Percentiles rank a stretch among this genome's conserved stretches.
Evolutionary conservation across 2,888 invertebrate genomes (phyloP).

Genomic region (Belgica antarctica): DNA sequence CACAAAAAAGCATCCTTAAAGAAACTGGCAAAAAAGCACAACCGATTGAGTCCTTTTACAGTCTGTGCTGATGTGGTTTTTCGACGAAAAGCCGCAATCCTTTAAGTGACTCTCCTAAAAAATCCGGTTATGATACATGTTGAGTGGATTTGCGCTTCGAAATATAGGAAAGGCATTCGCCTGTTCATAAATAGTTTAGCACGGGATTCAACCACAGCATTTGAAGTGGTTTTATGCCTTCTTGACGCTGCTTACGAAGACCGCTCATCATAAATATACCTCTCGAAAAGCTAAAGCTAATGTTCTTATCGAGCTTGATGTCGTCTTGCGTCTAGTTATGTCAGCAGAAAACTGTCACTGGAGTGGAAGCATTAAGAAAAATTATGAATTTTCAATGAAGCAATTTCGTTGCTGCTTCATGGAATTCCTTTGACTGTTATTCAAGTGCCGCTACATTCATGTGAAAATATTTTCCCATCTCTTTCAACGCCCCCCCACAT

Average conservation of each 20-base stretch:
- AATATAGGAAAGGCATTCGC: neutral
- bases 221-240: neutral
- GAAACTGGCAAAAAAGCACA: neutral
- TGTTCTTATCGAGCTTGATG: too few species aligned
- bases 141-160: conserved; percentile 18
- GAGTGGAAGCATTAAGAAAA: too few species aligned
- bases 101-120: conserved; percentile 18
- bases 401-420: neutral
- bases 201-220: neutral
- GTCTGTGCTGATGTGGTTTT: neutral
- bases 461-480: neutral
- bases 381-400: neutral
- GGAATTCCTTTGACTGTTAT: too few species aligned
- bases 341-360: conserved; percentile 5
- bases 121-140: neutral
- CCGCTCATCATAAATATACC: too few species aligned
- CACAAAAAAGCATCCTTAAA: neutral
- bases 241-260: neutral
- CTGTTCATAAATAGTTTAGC: neutral
- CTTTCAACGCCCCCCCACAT: neutral
- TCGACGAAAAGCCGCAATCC: neutral
- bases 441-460: too few species aligned
- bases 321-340: too few species aligned
- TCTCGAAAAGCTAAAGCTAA: too few species aligned
- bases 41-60: conserved; percentile 25